Percentiles rank a stretch among this genome's conserved stretches.
Evolutionary conservation across 2,888 invertebrate species (phyloP).

Genomic region (Ryuthela nishihirai): DNA sequence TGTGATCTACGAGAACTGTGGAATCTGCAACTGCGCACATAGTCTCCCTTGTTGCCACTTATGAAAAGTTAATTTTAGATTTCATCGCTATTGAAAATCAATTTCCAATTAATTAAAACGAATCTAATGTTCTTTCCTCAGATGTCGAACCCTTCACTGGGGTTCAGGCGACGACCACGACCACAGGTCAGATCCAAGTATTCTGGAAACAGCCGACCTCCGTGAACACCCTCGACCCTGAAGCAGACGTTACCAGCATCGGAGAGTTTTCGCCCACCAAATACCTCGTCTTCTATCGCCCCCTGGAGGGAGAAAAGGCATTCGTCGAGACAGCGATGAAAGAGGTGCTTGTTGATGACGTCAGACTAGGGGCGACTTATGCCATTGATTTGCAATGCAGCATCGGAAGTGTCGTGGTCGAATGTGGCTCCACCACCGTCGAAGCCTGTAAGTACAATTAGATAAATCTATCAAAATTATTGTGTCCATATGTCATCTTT

Average conservation of each 20-base stretch:
- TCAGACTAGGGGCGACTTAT: slow-evolving; percentile 22
- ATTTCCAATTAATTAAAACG: too few relatives aligned
- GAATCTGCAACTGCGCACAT: too few relatives aligned
- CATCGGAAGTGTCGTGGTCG: neutral
- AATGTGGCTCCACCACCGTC: slow-evolving; percentile 8
- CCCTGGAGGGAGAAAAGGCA: neutral
- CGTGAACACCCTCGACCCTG: slow-evolving; percentile 4
- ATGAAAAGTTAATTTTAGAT: too few relatives aligned
- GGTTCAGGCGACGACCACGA: slow-evolving; percentile 18
- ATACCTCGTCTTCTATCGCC: slow-evolving; percentile 9
- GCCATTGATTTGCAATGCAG: slow-evolving; percentile 9
- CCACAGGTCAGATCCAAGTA: slow-evolving; percentile 24
- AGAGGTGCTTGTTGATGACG: slow-evolving; percentile 13
- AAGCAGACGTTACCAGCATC: neutral
- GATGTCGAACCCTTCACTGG: slow-evolving; percentile 6
- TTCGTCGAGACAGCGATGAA: neutral
- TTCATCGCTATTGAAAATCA: too few relatives aligned
- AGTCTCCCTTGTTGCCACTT: too few relatives aligned
- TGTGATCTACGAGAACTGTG: too few relatives aligned
- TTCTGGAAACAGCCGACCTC: slow-evolving; percentile 12
- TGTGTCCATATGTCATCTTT: too few relatives aligned
- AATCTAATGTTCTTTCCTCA: too few relatives aligned
- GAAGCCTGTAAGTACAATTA: slow-evolving; percentile 28
- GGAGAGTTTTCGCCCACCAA: slow-evolving; percentile 5
- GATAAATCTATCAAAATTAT: too few relatives aligned